A percentile compares a stretch with the other conserved stretches of the same genome.
These are phyloP conservation scores for Aulostomus chinensis DNA, from an alignment of 2,797 vertebrate species.

Conservation along the genomic window DNA sequence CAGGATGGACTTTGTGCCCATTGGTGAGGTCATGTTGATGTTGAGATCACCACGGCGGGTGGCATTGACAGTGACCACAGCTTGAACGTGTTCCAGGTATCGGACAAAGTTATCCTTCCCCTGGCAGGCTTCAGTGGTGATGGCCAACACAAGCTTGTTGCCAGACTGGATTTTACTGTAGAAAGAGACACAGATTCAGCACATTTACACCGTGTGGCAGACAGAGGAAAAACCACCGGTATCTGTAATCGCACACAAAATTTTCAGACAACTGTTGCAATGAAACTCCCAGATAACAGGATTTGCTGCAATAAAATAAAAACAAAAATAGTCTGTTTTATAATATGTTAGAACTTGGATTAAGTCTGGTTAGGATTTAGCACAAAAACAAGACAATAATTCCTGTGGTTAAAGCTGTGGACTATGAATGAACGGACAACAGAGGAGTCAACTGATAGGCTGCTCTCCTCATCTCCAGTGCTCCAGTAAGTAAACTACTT, in stretches of 20 bases:
- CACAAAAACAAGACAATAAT: too few relatives aligned
- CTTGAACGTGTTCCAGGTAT: slow-evolving; percentile 97
- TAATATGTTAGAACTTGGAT: too few relatives aligned
- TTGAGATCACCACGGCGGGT: slow-evolving; percentile 94
- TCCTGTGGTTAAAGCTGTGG: too few relatives aligned
- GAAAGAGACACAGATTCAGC: slow-evolving; percentile 21
- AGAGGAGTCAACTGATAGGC: neutral
- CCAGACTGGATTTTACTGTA: slow-evolving; percentile 91
- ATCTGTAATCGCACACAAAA: neutral
- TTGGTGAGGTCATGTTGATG: slow-evolving; percentile 98
- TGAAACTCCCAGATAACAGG: too few relatives aligned
- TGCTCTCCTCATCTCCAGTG: slow-evolving; percentile 2
- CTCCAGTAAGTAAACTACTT: slow-evolving; percentile 20
- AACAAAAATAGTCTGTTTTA: too few relatives aligned
- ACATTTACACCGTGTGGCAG: neutral
- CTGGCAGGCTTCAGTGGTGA: slow-evolving; percentile 90
- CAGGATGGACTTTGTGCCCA: slow-evolving; percentile 97
- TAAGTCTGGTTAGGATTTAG: too few relatives aligned
- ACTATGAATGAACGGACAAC: neutral
- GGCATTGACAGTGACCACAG: slow-evolving; percentile 93
- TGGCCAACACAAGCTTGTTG: slow-evolving; percentile 87
- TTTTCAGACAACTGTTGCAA: too few relatives aligned
- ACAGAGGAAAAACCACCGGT: neutral
- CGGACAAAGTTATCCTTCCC: slow-evolving; percentile 97
- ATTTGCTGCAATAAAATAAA: too few relatives aligned